Percentiles rank a stretch among this genome's conserved stretches.
These are phyloP conservation scores for Solen grandis DNA, from an alignment of 1,140 invertebrate genomes.

Conservation along the genomic window DNA sequence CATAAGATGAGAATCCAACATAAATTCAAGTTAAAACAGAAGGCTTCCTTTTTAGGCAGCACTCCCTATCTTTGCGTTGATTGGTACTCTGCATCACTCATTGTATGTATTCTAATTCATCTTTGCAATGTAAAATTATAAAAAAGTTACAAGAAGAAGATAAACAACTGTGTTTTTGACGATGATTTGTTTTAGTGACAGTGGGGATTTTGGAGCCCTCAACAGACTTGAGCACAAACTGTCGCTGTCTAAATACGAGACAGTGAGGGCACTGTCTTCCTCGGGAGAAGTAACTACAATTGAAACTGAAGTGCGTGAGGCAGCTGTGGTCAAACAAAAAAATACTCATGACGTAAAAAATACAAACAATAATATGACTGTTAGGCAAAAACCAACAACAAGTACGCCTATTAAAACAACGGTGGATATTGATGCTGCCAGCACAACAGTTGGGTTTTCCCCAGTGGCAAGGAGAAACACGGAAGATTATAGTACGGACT, in stretches of 20 bases:
- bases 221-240: constrained; percentile 1
- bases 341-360: not conserved
- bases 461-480: constrained; percentile 10
- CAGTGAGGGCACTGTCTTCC: constrained; percentile 26
- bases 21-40: too few species aligned
- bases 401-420: constrained; percentile 29
- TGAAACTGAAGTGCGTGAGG: not conserved
- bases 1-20: too few species aligned
- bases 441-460: constrained; percentile 14
- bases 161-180: not conserved
- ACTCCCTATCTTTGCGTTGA: not conserved
- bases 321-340: not conserved
- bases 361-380: not conserved
- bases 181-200: not conserved
- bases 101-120: not conserved
- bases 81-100: not conserved
- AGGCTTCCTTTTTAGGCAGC: not conserved
- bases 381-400: constrained; percentile 21
- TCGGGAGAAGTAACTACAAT: constrained; percentile 27
- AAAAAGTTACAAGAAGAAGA: not conserved
- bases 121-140: not conserved
- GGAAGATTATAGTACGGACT: constrained; percentile 5
- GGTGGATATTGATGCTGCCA: constrained; percentile 3
- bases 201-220: not conserved
- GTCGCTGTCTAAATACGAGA: constrained; percentile 42